Evolutionary conservation across 1,140 invertebrate species (phyloP).

Genomic region (Saccostrea echinata): DNA sequence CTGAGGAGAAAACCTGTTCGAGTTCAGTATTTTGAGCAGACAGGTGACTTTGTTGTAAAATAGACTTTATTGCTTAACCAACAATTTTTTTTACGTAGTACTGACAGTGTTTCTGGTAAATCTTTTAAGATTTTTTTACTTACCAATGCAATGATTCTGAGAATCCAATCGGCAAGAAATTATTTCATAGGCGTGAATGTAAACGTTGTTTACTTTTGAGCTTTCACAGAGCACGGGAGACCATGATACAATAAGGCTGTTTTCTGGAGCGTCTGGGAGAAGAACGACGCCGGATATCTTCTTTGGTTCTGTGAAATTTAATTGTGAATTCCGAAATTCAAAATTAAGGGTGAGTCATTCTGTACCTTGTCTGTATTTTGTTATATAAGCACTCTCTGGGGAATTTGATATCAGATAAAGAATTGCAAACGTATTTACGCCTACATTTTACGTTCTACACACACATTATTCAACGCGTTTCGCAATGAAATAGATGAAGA

Average conservation of each 20-base stretch:
- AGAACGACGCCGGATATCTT: neutral
- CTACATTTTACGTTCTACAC: too few species aligned
- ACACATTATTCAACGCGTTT: too few species aligned
- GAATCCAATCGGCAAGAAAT: neutral
- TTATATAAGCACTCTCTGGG: too few species aligned
- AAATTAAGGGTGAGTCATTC: neutral
- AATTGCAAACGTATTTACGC: too few species aligned
- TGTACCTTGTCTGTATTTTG: too few species aligned
- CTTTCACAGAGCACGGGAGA: neutral
- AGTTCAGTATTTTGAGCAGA: too few species aligned
- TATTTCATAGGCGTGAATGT: neutral
- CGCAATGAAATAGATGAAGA: too few species aligned
- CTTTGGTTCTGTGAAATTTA: neutral
- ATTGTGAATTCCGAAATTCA: neutral
- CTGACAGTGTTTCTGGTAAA: neutral
- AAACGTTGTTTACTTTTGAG: neutral
- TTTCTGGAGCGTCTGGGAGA: neutral
- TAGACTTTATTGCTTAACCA: too few species aligned
- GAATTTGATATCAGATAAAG: too few species aligned
- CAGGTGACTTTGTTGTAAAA: too few species aligned
- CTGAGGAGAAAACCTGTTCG: too few species aligned
- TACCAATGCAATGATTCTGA: neutral
- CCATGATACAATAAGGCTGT: neutral
- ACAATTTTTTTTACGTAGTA: too few species aligned
- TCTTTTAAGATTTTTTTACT: neutral